Evolutionary conservation across 2,888 invertebrate species (phyloP).

Genomic region (Nematopogon swammerdamellus): DNA sequence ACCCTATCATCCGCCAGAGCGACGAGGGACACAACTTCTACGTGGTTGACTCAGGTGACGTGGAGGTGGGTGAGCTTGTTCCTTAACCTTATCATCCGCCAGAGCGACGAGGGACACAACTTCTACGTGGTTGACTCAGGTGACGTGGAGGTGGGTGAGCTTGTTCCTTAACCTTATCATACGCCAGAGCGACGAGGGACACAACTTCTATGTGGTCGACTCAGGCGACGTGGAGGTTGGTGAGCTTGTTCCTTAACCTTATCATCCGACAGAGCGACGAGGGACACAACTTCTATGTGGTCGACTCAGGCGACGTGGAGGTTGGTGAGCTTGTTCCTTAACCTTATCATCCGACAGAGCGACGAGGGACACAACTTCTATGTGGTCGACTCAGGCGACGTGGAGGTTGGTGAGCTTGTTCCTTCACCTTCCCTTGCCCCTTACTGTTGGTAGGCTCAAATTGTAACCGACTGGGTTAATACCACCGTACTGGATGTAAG

Average conservation of each 20-base stretch:
- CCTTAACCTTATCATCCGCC: constrained; percentile 94
- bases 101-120: constrained; percentile 98
- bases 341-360: constrained; percentile 95
- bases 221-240: constrained; percentile 96
- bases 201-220: constrained; percentile 99
- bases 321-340: too few relatives aligned
- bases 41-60: constrained; percentile 97
- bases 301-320: constrained; percentile 97
- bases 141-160: constrained; percentile 95
- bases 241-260: too few relatives aligned
- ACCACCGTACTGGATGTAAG: too few relatives aligned
- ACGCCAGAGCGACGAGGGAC: constrained; percentile 96
- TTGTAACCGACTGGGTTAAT: too few relatives aligned
- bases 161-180: too few relatives aligned
- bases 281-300: constrained; percentile 99
- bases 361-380: constrained; percentile 99
- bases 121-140: constrained; percentile 99
- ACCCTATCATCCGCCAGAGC: constrained; percentile 92
- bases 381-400: constrained; percentile 97
- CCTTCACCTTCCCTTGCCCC: too few relatives aligned
- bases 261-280: constrained; percentile 98
- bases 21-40: constrained; percentile 99
- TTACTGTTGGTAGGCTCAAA: too few relatives aligned
- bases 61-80: constrained; percentile 92
- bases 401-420: too few relatives aligned